Conservation (phyloP, 2,113 vertebrate species). For the Mus spicilegus region DNA sequence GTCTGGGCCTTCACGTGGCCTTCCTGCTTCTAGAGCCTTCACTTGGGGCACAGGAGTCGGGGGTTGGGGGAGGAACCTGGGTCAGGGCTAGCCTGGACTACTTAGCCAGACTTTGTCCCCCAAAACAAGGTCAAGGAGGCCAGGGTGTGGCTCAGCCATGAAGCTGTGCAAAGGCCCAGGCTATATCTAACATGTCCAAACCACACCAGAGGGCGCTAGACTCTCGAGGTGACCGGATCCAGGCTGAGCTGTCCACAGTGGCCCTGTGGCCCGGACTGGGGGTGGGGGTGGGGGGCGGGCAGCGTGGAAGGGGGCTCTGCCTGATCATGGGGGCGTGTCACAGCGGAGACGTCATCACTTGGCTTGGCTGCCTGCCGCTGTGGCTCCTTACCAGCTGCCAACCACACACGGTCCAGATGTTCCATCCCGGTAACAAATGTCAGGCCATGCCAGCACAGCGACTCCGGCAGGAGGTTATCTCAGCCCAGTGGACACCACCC, state of each 20-base stretch:
- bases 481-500: neutral
- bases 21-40: constrained; percentile 48
- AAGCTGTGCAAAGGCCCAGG: neutral
- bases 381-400: constrained; percentile 59
- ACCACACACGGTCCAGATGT: constrained; percentile 77
- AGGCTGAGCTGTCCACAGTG: neutral
- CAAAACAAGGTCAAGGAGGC: neutral
- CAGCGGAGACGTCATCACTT: fast-evolving
- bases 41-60: neutral
- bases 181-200: fast-evolving
- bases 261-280: fast-evolving
- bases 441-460: neutral
- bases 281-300: too few relatives aligned
- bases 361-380: fast-evolving
- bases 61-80: neutral
- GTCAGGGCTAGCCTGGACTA: neutral
- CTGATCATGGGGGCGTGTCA: neutral
- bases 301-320: fast-evolving
- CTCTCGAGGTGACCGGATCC: neutral
- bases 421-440: constrained; percentile 75
- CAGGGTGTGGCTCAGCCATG: neutral
- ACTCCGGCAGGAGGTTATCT: neutral
- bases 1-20: neutral
- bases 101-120: neutral
- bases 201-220: neutral